Base-by-base conservation (phyloP, 1,140 invertebrate genomes). In the Trichonephila inaurata region DNA sequence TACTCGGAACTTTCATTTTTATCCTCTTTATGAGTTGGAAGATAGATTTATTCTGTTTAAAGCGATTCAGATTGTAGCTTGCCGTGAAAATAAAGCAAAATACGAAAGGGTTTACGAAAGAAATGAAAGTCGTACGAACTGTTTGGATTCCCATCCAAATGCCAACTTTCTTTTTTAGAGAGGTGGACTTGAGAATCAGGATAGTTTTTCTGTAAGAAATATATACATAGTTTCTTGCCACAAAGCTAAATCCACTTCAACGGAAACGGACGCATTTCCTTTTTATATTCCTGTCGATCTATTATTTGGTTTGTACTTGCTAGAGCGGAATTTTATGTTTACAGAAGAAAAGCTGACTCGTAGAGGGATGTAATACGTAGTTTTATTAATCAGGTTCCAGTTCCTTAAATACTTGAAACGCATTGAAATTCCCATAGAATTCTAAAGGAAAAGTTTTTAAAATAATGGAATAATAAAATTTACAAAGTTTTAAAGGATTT, bases 71-170 rank as follows among this genome's bases (percentile, higher is more conserved):
- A 85, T 85, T 21, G 44, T n/a, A 58, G 82, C 82, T n/a, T 24
- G 82, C 44, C 58, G n/a, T n/a, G 19, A n/a, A 1, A 77, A 33
- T 28, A 33, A 77, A 77, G 33, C 72, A 77, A 77, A 77, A 77
- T 77, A 28, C 72, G 28, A 77, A 77, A 28, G 72, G 72, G 72
- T 77, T 77, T 77, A 77, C 33, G 28, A 19, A 85, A 60, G 82
- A 85, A 85, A 60, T 85, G 58, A 85, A 58, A 85, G 44, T 51
- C 44, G 58, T 21, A 85, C 61, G 61, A 28, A 62, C 85, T 87
- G 60, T 87, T 87, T 87, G 85, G 85, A 87, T 62, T 87, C 85
- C 60, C 85, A 87, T 87, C 85, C n/a, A 87, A 62, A 61, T 64
- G 19, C 85, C 85, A 62, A 87, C 85, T 87, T 64, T 64, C 33